Evolutionary conservation across 2,888 invertebrate genomes (phyloP).

Genomic region (Trissolcus japonicus): DNA sequence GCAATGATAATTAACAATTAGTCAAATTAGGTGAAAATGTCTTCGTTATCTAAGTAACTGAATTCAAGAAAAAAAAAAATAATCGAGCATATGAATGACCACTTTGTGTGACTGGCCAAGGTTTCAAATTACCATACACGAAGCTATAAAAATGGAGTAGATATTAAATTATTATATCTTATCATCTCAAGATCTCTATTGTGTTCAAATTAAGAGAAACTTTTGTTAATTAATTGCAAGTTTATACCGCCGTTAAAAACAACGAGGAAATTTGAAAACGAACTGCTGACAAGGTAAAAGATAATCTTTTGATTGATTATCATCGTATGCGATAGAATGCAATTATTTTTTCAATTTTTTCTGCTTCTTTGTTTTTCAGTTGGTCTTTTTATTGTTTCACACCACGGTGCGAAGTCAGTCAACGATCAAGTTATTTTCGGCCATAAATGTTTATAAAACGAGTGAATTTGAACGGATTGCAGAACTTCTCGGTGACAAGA

Average conservation of each 20-base stretch:
- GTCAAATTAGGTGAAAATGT: constrained; percentile 18
- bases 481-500: constrained; percentile 41
- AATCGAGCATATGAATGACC: neutral
- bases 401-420: too few relatives aligned
- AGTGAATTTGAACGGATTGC: neutral
- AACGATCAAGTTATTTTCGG: constrained; percentile 7
- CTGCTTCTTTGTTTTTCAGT: neutral
- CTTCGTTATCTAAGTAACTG: neutral
- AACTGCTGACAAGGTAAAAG: constrained; percentile 7
- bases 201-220: constrained; percentile 34
- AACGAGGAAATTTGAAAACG: constrained; percentile 9
- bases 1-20: constrained; percentile 35
- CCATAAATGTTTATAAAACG: neutral
- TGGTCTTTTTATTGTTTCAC: neutral
- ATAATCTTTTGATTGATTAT: too few relatives aligned
- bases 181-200: constrained; percentile 10
- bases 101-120: neutral
- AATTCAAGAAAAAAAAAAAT: neutral
- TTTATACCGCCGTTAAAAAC: too few relatives aligned
- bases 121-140: too few relatives aligned
- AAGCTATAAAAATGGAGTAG: neutral
- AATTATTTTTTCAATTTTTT: neutral
- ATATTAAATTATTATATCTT: neutral
- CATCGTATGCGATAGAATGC: neutral
- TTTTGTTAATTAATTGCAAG: constrained; percentile 9